Base-by-base conservation (phyloP, 2,797 vertebrate species). In the Lithobates pipiens region DNA sequence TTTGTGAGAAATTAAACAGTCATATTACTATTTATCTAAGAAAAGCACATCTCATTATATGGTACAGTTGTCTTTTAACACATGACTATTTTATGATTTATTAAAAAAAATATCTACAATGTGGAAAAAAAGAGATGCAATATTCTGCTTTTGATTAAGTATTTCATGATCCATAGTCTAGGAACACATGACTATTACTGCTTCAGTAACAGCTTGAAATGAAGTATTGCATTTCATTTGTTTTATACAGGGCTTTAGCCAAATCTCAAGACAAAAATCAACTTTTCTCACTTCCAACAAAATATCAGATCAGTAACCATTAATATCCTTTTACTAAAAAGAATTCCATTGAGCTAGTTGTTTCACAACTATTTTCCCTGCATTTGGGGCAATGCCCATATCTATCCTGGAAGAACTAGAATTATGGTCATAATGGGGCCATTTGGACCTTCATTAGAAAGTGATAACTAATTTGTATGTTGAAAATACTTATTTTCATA, bases 151-250 rank as follows among this genome's bases (percentile, higher is more conserved):
- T 67, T 82, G 15, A 29, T 67, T 82, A 27, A 39, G 23, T 23
- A 44, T 65, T 82, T 82, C 21, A 23, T 67, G 57, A 67, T 36
- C 8, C 67, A 32, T 75, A 34, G 10, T 75, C 65, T 74, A 61
- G 27, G 39, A 29, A 75, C 71, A 75, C 25, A n/a, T 65, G 29
- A 74, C 63, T 57, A 42, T 36, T 73, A 27, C 71, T 44, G 71
- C 34, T 70, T 80, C 16, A 65, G 23, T 82, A 61, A 73, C 63
- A 82, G 29, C 27, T 50, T 73, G 70, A 82, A 73, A 82, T 82
- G 4, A 25, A 50, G 46, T 74, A 54, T 42, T 82, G 32, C 9
- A 23, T 11, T 73, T 74, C 63, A 73, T 74, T 74, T 81, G 8
- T 61, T 76, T 80, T 80, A 69, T 71, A 61, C 69, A 57, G 18